A percentile compares a stretch with the other conserved stretches of the same genome.
Conservation (phyloP, 1,140 invertebrate species). For the Stenopsyche tienmushanensis region DNA sequence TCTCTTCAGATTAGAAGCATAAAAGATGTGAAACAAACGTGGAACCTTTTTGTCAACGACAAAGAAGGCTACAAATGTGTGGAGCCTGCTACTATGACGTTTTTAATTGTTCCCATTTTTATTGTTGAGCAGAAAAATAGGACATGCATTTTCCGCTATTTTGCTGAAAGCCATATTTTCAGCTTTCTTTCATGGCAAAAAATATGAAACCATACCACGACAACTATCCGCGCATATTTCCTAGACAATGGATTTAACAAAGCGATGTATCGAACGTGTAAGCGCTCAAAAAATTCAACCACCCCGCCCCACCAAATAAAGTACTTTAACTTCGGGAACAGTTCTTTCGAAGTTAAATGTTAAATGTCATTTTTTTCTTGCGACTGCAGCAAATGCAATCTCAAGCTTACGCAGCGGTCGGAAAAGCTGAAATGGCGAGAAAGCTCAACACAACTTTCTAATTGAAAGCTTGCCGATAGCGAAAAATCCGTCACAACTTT, state of each 20-base stretch:
- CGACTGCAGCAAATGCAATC: constrained; percentile 22
- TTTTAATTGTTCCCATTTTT: constrained; percentile 41
- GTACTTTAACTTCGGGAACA: not conserved
- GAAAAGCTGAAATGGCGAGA: constrained; percentile 12
- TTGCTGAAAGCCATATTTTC: constrained; percentile 26
- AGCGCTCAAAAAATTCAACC: not conserved
- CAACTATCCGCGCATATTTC: constrained; percentile 19
- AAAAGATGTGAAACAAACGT: constrained; percentile 4
- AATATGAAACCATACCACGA: constrained; percentile 2
- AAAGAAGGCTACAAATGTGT: constrained; percentile 28
- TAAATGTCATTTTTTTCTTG: too few species aligned
- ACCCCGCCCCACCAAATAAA: too few species aligned
- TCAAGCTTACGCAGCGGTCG: constrained; percentile 16
- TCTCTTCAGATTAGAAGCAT: not conserved
- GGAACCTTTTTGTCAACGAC: constrained; percentile 17
- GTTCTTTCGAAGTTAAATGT: too few species aligned
- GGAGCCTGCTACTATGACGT: constrained; percentile 19
- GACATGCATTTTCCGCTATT: constrained; percentile 38
- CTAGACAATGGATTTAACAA: constrained; percentile 16
- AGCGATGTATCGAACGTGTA: not conserved
- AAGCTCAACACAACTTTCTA: constrained; percentile 28
- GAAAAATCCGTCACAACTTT: constrained; percentile 24
- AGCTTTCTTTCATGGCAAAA: constrained; percentile 5
- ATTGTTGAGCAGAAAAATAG: constrained; percentile 37
- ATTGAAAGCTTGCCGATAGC: constrained; percentile 12